Evolutionary conservation across 2,113 vertebrate species (phyloP), one percentile per base, ranked within the genome.

Genomic region (Benitochromis conjunctus): DNA sequence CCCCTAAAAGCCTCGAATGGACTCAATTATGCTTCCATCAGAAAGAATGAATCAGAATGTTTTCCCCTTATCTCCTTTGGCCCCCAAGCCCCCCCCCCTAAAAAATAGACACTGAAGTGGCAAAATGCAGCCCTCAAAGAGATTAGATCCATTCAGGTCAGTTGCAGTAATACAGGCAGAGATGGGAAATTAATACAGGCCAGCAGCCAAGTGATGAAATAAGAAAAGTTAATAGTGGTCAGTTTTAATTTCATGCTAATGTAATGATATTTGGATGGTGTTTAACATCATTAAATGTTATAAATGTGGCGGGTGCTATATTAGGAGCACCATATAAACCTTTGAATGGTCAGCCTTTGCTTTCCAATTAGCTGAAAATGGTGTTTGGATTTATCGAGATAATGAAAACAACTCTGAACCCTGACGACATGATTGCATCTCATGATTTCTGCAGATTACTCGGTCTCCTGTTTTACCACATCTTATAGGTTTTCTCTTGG

Each of bases 1-100:
- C 36, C 24, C 56, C 60, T 88, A 89, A 94, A 90, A 91, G 88
- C 85, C 62, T 83, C 2, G 4, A 84, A 88, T 89, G 84, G 90
- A 86, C 90, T 89, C 69, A 91, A 90, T 92, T 87, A 92, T 74
- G 85, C 83, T 56, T 88, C 85, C 86, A 87, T 91, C 85, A 85
- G 41, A 87, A 79, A 51, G 76, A 86, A 41, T 81, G 57, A 54
- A 87, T 81, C 71, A 66, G 84, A 90, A 80, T 86, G 81, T 81
- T 55, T 89, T 88, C 43, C 57, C 60, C 29, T 76, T 81, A 86
- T 87, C 88, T 85, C 54, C 5, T n/a, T 56, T 79, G 56, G 64
- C 64, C 81, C 83, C 74, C 9, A 0, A 87, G 81, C 21, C 29
- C 38, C 79, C 7, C 24, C 76, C 9, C 5, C 13, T 5, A 38